Evolutionary conservation across 2,888 invertebrate species (phyloP).

Genomic region (Ferrisia virgata): DNA sequence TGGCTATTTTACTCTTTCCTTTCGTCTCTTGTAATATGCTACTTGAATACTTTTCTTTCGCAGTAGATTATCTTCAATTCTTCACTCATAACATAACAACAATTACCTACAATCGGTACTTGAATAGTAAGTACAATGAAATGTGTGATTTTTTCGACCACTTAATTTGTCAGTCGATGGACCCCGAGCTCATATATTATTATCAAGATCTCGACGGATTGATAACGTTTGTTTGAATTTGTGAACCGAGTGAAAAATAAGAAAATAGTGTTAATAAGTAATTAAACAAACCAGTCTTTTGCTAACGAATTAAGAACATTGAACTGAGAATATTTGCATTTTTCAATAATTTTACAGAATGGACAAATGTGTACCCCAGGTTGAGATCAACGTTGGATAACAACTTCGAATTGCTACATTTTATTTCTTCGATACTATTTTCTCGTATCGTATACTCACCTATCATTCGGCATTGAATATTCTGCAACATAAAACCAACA

Average conservation of each 20-base stretch:
- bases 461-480: too few relatives aligned
- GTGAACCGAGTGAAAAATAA: neutral
- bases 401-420: too few relatives aligned
- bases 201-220: neutral
- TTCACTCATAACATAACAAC: too few relatives aligned
- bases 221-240: neutral
- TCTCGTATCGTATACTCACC: too few relatives aligned
- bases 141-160: neutral
- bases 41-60: neutral
- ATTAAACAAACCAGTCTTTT: neutral
- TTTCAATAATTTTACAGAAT: neutral
- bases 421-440: too few relatives aligned
- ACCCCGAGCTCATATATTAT: too few relatives aligned
- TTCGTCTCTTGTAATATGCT: too few relatives aligned
- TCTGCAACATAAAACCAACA: too few relatives aligned
- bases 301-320: neutral
- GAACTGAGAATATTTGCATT: neutral
- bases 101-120: too few relatives aligned
- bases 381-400: neutral
- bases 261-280: neutral
- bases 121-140: neutral
- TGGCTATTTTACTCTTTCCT: neutral
- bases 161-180: neutral
- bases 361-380: neutral
- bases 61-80: too few relatives aligned